Evolutionary conservation across 2,888 invertebrate genomes (phyloP).

Genomic region (Pterostichus niger): DNA sequence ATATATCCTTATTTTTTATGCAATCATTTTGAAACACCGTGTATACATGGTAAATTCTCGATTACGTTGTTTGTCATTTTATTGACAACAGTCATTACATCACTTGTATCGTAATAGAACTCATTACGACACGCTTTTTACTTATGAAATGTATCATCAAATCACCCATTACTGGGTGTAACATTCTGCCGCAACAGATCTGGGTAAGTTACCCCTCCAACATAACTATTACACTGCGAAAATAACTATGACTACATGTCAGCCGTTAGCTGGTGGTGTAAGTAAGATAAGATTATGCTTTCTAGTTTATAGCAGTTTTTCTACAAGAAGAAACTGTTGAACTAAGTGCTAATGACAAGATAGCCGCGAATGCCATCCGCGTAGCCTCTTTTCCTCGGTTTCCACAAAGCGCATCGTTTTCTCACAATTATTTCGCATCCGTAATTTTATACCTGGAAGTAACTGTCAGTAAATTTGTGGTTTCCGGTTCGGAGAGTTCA

Average conservation of each 20-base stretch:
- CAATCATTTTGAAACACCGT: no score
- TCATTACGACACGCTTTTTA: no score
- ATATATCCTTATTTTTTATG: no score
- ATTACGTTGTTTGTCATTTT: no score
- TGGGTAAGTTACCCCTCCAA: not conserved
- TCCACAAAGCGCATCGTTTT: conserved; percentile 40
- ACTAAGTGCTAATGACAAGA: conserved; percentile 45
- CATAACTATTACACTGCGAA: not conserved
- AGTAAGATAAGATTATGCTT: not conserved
- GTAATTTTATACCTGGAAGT: conserved; percentile 63
- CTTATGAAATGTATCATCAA: no score
- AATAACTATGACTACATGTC: no score
- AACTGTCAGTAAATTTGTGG: conserved; percentile 56
- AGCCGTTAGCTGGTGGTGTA: not conserved
- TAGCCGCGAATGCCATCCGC: not conserved
- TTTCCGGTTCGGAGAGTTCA: conserved; percentile 52
- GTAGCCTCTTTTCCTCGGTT: conserved; percentile 15
- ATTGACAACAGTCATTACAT: no score
- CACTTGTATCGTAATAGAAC: no score
- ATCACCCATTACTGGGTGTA: no score
- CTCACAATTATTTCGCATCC: conserved; percentile 54
- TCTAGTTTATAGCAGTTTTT: conserved; percentile 8
- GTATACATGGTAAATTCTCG: no score
- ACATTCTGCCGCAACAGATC: no score
- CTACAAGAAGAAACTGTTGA: not conserved